phyloP scores from a whole-genome alignment of 2,113 vertebrate genomes.

The Tragelaphus imberbis region DNA sequence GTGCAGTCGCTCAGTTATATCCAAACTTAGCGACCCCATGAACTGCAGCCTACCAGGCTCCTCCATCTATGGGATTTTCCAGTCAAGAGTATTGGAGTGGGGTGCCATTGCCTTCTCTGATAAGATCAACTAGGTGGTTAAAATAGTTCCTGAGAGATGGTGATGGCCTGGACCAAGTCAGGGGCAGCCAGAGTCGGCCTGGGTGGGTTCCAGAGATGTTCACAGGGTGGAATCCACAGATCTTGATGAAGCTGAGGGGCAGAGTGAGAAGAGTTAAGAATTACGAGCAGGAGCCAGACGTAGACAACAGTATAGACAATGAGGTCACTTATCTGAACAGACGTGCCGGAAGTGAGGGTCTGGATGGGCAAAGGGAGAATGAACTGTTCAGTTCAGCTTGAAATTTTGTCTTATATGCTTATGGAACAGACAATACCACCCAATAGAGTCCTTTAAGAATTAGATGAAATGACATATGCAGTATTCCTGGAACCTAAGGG shows the following conservation, averaged over 20 bases:
- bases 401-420: neutral
- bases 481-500: neutral
- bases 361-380: neutral
- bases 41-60: no score
- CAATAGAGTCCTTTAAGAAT: neutral
- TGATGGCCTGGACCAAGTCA: neutral
- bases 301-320: neutral
- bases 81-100: no score
- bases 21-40: no score
- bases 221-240: neutral
- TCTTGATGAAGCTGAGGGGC: neutral
- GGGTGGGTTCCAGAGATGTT: neutral
- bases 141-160: no score
- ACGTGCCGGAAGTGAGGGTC: rapidly evolving
- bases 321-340: neutral
- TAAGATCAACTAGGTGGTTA: neutral
- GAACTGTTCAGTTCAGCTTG: neutral
- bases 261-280: neutral
- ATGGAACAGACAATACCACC: neutral
- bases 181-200: neutral
- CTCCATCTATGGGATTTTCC: no score
- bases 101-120: no score
- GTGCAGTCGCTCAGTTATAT: no score
- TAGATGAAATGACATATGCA: neutral
- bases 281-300: neutral